Base-by-base conservation (phyloP, 1,140 invertebrate species). In the Glomeris maerens region DNA sequence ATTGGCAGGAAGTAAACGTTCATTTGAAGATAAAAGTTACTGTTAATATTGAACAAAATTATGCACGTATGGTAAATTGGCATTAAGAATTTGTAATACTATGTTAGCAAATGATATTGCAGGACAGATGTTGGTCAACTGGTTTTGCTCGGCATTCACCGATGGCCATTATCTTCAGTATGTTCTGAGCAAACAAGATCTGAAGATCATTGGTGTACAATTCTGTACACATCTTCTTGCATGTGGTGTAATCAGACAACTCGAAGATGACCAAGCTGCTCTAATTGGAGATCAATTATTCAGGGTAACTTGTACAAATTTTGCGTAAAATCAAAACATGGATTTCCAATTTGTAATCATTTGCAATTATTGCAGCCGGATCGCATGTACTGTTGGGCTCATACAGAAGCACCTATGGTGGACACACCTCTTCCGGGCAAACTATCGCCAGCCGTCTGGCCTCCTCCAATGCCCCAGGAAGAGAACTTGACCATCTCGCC, bases 81-180 rank as follows among this genome's bases (percentile, higher is more conserved):
- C n/a, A n/a, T n/a, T n/a, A n/a, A n/a, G n/a, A n/a, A n/a, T n/a
- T n/a, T n/a, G n/a, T n/a, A n/a, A n/a, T n/a, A n/a, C n/a, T n/a
- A n/a, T n/a, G n/a, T n/a, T n/a, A n/a, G 27, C 29, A 46, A 52
- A 52, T 49, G 13, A 57, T 61, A 45, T 68, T 70, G 39, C 68
- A 92, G 89, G 88, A 63, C 80, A 90, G 68, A 88, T 90, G 80
- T 72, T 94, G 55, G 72, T 90, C 42, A 85, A 88, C 63, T 90
- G 87, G 84, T 76, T 91, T 53, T 71, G 83, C 47, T 85, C 83
- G 14, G 78, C 81, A n/a, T 75, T 84, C 52, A 71, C 73, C 40
- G 78, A 86, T 45, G 78, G 78, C 53, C 77, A 76, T 60, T 76
- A 79, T 59, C 63, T 82, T 20, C 73, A 74, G 55, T 66, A 67